These are phyloP conservation scores for Mus spicilegus DNA, from an alignment of 2,113 vertebrate genomes.

Conservation along the genomic window DNA sequence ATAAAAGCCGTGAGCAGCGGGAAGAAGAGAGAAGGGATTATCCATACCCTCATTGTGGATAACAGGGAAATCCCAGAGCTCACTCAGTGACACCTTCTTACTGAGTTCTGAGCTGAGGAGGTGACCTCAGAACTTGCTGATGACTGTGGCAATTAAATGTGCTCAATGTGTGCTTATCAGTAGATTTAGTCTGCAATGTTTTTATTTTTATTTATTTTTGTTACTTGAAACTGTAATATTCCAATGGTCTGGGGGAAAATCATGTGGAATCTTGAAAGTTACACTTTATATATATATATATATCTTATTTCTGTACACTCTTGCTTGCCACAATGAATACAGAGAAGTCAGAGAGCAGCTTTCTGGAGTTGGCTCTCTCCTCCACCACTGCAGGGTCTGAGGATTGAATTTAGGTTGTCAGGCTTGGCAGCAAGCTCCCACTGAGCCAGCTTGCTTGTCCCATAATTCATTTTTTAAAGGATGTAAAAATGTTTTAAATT, in stretches of 20 bases:
- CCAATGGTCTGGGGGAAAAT: constrained; percentile 63
- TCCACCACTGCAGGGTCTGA: not conserved
- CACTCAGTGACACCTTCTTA: constrained; percentile 87
- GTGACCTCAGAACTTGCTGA: constrained; percentile 78
- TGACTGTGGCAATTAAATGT: constrained; percentile 83
- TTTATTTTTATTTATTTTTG: constrained; percentile 77
- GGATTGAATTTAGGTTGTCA: not conserved
- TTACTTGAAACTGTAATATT: constrained; percentile 78
- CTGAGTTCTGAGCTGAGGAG: constrained; percentile 63
- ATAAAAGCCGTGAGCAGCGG: constrained; percentile 99
- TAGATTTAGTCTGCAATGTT: constrained; percentile 79
- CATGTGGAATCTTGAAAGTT: constrained; percentile 55
- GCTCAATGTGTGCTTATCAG: constrained; percentile 77
- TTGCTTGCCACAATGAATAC: not conserved
- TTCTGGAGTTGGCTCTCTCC: not conserved
- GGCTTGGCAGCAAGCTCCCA: not conserved
- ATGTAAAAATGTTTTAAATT: constrained; percentile 65
- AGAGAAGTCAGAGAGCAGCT: not conserved
- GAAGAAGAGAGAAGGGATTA: constrained; percentile 95
- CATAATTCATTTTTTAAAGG: constrained; percentile 73
- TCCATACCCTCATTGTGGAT: constrained; percentile 96
- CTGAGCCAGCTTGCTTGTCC: not conserved
- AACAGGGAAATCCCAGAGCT: constrained; percentile 93
- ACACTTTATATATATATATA: not conserved
- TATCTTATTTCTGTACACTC: not conserved